These are phyloP conservation scores for Emberiza fucata DNA, from an alignment of 2,113 vertebrate species.

Conservation along the genomic window DNA sequence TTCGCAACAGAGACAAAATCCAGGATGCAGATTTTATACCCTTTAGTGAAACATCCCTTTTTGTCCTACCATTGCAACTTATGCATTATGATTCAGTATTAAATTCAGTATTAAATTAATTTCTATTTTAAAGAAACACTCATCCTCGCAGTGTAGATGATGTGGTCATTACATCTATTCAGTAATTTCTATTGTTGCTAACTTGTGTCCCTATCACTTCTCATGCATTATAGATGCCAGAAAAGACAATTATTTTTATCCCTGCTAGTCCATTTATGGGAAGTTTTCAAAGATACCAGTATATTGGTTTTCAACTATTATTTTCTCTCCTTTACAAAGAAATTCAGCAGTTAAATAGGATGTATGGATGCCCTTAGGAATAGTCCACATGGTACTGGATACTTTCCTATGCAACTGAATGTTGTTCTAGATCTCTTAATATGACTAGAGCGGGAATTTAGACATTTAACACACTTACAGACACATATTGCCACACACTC, in stretches of 20 bases:
- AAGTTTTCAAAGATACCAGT: background rate
- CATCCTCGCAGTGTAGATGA: background rate
- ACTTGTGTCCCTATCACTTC: background rate
- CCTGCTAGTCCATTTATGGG: background rate
- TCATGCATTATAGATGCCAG: background rate
- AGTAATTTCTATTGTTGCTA: background rate
- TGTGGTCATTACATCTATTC: background rate
- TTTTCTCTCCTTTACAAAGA: background rate
- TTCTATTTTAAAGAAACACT: background rate
- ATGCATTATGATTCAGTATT: background rate
- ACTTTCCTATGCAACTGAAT: background rate
- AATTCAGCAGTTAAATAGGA: background rate
- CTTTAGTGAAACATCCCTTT: background rate
- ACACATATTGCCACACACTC: rapidly evolving
- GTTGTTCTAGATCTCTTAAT: background rate
- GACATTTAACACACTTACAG: background rate
- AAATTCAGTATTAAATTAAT: background rate
- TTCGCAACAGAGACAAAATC: background rate
- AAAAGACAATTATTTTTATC: background rate
- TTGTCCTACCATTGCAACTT: background rate
- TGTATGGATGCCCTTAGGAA: background rate
- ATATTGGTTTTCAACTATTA: background rate
- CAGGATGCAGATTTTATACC: background rate
- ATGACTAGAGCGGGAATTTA: background rate
- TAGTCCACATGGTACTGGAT: background rate